These are phyloP conservation scores for Anas flavirostris DNA, from an alignment of 2,797 vertebrate species.

Conservation along the genomic window DNA sequence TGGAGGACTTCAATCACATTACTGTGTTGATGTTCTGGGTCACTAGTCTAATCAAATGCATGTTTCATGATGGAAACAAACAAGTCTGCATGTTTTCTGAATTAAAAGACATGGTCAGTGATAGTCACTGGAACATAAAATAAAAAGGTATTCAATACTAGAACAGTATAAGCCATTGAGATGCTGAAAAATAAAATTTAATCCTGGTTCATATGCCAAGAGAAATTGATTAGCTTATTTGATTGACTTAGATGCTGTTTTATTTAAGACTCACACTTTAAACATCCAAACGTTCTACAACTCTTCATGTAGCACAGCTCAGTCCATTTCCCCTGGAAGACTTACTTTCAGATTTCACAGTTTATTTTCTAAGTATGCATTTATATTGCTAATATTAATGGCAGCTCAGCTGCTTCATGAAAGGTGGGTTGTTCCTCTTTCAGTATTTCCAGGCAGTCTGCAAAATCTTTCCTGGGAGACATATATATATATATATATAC, in stretches of 20 bases:
- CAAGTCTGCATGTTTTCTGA: neutral
- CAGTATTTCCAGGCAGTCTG: neutral
- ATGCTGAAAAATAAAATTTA: neutral
- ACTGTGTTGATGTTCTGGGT: neutral
- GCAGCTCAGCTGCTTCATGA: neutral
- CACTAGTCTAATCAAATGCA: neutral
- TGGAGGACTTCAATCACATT: neutral
- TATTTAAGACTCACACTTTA: neutral
- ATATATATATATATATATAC: no score
- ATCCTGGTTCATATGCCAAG: neutral
- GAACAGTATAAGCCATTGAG: neutral
- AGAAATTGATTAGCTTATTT: neutral
- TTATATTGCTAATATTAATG: neutral
- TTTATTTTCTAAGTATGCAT: neutral
- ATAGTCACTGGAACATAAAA: neutral
- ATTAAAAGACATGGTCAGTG: neutral
- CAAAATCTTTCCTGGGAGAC: neutral
- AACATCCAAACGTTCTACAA: neutral
- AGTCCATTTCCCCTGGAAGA: neutral
- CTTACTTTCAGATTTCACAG: neutral
- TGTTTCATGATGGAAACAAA: neutral
- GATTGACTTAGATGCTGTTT: neutral
- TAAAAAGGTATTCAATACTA: neutral
- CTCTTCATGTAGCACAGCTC: neutral
- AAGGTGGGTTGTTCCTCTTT: neutral